Conservation (phyloP, 2,113 vertebrate genomes). For the Melanerpes aurifrons region DNA sequence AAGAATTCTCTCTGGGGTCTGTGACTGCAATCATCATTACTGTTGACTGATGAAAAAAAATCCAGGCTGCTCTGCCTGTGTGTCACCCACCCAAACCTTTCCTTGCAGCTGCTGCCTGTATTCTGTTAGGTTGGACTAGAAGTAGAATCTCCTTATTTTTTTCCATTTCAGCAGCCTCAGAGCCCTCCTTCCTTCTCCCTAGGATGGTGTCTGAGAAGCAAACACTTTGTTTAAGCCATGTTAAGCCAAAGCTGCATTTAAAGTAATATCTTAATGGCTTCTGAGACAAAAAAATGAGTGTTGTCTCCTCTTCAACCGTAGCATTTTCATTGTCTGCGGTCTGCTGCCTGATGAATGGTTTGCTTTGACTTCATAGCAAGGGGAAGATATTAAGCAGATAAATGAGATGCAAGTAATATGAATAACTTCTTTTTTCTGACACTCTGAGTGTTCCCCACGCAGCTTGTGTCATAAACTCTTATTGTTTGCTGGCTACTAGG, state of each 20-base stretch:
- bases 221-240: accelerated
- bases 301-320: background rate
- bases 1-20: background rate
- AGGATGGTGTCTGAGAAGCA: background rate
- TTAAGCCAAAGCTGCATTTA: background rate
- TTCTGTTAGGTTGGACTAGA: background rate
- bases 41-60: background rate
- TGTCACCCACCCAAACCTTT: background rate
- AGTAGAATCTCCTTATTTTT: background rate
- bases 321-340: background rate
- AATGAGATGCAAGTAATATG: background rate
- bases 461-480: background rate
- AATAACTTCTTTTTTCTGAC: background rate
- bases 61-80: background rate
- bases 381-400: background rate
- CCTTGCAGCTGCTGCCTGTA: background rate
- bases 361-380: background rate
- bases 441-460: background rate
- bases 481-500: background rate
- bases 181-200: background rate
- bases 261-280: background rate
- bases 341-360: background rate
- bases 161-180: background rate
- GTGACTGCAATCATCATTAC: background rate
- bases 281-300: background rate